A percentile compares a stretch with the other conserved stretches of the same genome.
These are phyloP conservation scores for Albula goreensis DNA, from an alignment of 2,113 vertebrate genomes.

Conservation along the genomic window DNA sequence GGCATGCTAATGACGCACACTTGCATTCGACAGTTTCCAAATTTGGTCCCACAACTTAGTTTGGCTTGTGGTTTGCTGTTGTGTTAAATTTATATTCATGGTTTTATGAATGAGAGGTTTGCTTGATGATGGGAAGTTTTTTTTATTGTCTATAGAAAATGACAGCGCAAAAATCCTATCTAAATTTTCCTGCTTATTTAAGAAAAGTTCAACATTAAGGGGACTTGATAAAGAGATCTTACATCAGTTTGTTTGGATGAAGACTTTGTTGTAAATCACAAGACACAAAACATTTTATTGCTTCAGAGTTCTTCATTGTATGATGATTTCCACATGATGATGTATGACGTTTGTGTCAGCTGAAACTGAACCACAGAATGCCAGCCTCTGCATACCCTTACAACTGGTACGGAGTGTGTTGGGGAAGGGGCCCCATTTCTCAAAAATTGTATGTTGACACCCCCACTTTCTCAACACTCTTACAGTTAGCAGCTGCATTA, in stretches of 20 bases:
- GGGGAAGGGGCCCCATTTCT: neutral
- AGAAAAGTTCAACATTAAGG: neutral
- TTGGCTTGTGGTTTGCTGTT: neutral
- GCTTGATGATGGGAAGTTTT: neutral
- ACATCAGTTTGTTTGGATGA: neutral
- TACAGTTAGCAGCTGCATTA: neutral
- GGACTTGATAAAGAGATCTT: neutral
- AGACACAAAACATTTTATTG: neutral
- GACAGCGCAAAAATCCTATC: neutral
- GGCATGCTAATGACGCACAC: neutral
- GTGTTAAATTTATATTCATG: neutral
- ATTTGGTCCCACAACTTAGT: neutral
- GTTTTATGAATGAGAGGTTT: conserved; percentile 10
- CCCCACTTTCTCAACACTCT: neutral
- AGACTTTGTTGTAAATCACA: neutral
- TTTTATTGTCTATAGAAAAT: neutral
- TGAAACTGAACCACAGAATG: neutral
- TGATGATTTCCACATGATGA: neutral
- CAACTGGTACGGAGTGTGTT: neutral
- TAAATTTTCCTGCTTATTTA: neutral
- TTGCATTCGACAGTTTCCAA: neutral
- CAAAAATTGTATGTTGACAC: neutral
- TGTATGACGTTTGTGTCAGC: neutral
- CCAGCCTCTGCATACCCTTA: neutral
- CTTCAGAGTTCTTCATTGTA: neutral